Conservation (phyloP, 2,797 vertebrate genomes). For the Tragelaphus oryx region DNA sequence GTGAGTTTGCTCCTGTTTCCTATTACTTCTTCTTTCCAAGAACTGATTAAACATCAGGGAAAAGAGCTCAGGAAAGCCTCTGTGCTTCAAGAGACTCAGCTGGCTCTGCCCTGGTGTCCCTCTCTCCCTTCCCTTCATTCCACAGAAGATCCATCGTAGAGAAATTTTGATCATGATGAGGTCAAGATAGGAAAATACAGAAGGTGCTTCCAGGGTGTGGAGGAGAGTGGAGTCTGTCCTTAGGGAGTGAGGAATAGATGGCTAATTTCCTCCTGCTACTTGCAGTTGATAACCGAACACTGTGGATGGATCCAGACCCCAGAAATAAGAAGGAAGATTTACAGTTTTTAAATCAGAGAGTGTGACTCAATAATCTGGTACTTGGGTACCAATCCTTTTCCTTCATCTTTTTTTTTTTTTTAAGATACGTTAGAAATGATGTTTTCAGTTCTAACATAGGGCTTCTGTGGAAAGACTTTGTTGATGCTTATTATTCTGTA, state of each 20-base stretch:
- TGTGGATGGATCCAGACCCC: fast-evolving
- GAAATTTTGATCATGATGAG: background rate
- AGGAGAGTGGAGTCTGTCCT: fast-evolving
- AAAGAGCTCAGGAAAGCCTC: background rate
- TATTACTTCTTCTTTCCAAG: background rate
- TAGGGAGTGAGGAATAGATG: background rate
- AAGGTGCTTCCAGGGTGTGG: background rate
- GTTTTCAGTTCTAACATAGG: background rate
- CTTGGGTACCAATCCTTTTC: background rate
- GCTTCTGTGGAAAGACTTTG: background rate
- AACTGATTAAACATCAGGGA: background rate
- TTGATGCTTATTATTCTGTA: background rate
- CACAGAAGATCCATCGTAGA: no score
- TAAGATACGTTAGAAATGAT: fast-evolving
- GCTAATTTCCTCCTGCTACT: background rate
- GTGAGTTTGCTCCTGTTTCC: slow-evolving; percentile 81
- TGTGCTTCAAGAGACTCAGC: background rate
- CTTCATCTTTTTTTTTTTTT: background rate
- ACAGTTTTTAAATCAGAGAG: background rate
- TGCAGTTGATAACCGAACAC: background rate
- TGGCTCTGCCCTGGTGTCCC: fast-evolving
- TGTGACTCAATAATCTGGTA: background rate
- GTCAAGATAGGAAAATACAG: background rate
- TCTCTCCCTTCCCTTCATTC: background rate
- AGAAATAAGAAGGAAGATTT: background rate